phyloP scores from a whole-genome alignment of 35 echinoderm and acorn worm species.

The Acanthaster planci region DNA sequence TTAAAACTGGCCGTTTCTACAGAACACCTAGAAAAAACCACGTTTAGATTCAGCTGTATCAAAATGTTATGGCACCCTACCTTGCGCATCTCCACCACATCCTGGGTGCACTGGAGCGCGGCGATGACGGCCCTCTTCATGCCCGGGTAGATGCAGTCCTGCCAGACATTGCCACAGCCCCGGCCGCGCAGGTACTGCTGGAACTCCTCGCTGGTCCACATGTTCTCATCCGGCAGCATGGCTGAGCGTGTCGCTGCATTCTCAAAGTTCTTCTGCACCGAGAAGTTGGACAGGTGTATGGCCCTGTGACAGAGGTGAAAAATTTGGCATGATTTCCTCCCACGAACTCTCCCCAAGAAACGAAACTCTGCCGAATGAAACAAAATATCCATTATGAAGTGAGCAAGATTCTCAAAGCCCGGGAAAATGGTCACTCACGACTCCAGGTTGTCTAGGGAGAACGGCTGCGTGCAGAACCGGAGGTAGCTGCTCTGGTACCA shows the following conservation, averaged over 20 bases:
- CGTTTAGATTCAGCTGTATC: too few species aligned
- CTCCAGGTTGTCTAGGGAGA: conserved; percentile 73
- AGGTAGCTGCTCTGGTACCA: conserved; percentile 82
- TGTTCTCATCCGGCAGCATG: conserved; percentile 91
- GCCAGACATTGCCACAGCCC: conserved; percentile 80
- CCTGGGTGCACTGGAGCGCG: conserved; percentile 78
- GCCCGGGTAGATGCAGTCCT: conserved; percentile 83
- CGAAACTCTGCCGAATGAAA: too few species aligned
- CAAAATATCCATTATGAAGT: too few species aligned
- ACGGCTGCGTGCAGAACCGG: conserved; percentile 87
- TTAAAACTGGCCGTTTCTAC: too few species aligned
- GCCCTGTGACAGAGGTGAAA: conserved; percentile 36
- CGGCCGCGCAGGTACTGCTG: conserved; percentile 70
- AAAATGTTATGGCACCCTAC: too few species aligned
- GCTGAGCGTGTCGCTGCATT: conserved; percentile 47
- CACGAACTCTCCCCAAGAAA: too few species aligned
- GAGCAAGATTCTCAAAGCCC: too few species aligned
- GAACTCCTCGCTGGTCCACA: conserved; percentile 90
- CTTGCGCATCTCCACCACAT: conserved; percentile 79
- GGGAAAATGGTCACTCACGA: conserved; percentile 59
- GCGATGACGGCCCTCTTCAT: conserved; percentile 94
- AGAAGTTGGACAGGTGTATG: conserved; percentile 93
- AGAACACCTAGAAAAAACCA: too few species aligned
- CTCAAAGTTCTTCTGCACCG: conserved; percentile 92
- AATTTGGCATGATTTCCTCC: not conserved